These are phyloP conservation scores for Apteryx owenii DNA, from an alignment of 2,113 vertebrate genomes.

Conservation along the genomic window DNA sequence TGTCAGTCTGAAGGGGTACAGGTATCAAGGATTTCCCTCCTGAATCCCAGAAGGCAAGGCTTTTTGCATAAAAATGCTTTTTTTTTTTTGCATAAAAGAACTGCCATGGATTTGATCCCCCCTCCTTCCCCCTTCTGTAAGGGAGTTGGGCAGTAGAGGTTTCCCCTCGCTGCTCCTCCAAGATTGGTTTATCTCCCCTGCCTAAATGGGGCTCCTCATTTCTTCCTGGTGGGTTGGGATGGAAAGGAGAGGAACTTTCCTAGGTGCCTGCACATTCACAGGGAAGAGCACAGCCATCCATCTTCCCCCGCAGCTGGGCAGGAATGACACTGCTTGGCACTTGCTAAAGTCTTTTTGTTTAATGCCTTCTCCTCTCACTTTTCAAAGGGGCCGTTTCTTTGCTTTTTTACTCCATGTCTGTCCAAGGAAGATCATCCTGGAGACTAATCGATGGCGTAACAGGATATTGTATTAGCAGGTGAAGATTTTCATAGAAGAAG, in stretches of 20 bases:
- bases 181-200: not conserved
- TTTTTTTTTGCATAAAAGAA: not conserved
- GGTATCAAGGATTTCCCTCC: not conserved
- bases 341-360: not conserved
- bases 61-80: not conserved
- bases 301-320: not conserved
- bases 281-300: not conserved
- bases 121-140: not conserved
- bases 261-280: not conserved
- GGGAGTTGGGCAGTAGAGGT: not conserved
- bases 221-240: not conserved
- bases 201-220: not conserved
- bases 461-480: not conserved
- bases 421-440: not conserved
- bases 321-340: not conserved
- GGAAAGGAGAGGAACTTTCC: not conserved
- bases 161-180: not conserved
- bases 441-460: not conserved
- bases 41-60: not conserved
- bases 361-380: not conserved
- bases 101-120: not conserved
- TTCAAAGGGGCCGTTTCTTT: not conserved
- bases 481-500: not conserved
- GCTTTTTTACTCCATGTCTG: not conserved
- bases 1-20: rapidly evolving